A percentile compares a stretch with the other conserved stretches of the same genome.
These are phyloP conservation scores for Camponotus fellah DNA, from an alignment of 2,888 invertebrate genomes.

Conservation along the genomic window DNA sequence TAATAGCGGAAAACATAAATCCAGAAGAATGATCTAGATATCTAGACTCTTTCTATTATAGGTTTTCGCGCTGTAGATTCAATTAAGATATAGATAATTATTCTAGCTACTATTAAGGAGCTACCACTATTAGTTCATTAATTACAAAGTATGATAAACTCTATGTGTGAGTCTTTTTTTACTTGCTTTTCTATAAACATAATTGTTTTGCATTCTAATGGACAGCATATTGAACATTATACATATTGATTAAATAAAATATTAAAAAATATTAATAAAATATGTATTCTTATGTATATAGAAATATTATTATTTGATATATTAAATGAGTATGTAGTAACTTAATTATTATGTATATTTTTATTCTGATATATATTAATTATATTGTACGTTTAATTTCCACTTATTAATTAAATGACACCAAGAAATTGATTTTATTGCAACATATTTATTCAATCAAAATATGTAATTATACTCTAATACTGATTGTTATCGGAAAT, in stretches of 20 bases:
- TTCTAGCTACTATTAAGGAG: neutral
- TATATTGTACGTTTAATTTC: neutral
- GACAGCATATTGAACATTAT: neutral
- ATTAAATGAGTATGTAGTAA: constrained; percentile 3
- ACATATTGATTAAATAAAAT: neutral
- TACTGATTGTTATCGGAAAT: constrained; percentile 4
- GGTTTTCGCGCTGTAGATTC: neutral
- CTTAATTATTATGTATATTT: neutral
- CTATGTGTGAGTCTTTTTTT: neutral
- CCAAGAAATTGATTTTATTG: neutral
- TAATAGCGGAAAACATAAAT: constrained; percentile 6
- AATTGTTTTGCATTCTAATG: neutral
- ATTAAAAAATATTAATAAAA: neutral
- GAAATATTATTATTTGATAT: neutral
- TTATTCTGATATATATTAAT: neutral
- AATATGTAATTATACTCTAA: neutral
- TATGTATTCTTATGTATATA: neutral
- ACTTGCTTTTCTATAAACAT: neutral
- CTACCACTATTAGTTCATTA: constrained; percentile 7
- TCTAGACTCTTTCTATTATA: neutral
- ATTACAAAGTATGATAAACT: constrained; percentile 19
- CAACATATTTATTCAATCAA: constrained; percentile 4
- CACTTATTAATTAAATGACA: constrained; percentile 1
- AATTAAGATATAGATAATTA: constrained; percentile 35
- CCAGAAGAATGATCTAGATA: neutral